Conservation (phyloP, 1,140 invertebrate genomes). For the Aphelinus certus region DNA sequence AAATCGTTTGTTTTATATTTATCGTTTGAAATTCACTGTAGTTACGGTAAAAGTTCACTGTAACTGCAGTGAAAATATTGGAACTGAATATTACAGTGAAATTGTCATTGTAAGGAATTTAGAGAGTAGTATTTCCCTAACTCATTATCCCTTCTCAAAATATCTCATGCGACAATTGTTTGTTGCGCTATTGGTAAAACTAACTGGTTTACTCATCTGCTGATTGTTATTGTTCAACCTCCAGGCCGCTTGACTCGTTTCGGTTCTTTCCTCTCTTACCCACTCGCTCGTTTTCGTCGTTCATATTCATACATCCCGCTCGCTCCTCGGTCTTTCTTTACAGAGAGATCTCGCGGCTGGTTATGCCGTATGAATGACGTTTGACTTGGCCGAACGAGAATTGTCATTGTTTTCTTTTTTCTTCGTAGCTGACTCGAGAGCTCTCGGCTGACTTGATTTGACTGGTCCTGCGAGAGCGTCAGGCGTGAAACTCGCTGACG, state of each 20-base stretch:
- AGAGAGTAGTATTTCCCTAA: too few relatives aligned
- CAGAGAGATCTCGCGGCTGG: neutral
- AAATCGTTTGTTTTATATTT: too few relatives aligned
- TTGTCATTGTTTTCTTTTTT: slow-evolving; percentile 23
- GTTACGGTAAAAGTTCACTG: too few relatives aligned
- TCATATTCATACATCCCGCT: slow-evolving; percentile 12
- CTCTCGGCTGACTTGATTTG: neutral
- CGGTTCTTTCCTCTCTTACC: neutral
- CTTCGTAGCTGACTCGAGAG: neutral
- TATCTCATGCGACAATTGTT: too few relatives aligned
- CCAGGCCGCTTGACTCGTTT: slow-evolving; percentile 32
- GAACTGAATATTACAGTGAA: too few relatives aligned
- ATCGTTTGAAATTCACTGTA: too few relatives aligned
- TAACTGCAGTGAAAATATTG: too few relatives aligned
- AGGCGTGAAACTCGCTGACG: slow-evolving; percentile 13
- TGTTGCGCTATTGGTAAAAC: too few relatives aligned
- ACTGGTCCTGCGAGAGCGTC: neutral
- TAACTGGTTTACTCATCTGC: slow-evolving; percentile 1
- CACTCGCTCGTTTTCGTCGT: neutral
- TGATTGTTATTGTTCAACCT: slow-evolving; percentile 1
- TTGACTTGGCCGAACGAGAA: neutral
- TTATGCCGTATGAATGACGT: neutral
- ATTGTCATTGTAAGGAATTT: too few relatives aligned
- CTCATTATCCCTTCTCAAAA: too few relatives aligned
- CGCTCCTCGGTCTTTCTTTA: neutral